A percentile compares a stretch with the other conserved stretches of the same genome.
Evolutionary conservation across 2,113 vertebrate genomes (phyloP).

Genomic region (Electrona antarctica): DNA sequence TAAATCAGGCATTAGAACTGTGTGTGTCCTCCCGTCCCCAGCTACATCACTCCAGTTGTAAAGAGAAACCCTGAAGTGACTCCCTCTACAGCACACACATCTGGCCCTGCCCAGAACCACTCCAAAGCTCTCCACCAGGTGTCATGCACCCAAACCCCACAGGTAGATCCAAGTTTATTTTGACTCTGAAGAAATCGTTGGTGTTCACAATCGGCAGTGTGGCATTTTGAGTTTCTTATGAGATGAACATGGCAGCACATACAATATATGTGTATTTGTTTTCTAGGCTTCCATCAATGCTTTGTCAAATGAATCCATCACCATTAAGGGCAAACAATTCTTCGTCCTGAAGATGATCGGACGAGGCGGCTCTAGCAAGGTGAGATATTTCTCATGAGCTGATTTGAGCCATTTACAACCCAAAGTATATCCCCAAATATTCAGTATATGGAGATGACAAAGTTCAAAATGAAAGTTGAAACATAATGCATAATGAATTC

Average conservation of each 20-base stretch:
- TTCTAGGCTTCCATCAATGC: slow-evolving; percentile 78
- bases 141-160: slow-evolving; percentile 54
- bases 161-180: slow-evolving; percentile 52
- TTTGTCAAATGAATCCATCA: slow-evolving; percentile 85
- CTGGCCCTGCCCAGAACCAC: slow-evolving; percentile 54
- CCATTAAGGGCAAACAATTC: slow-evolving; percentile 88
- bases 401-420: no score
- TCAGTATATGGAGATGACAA: no score
- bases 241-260: neutral
- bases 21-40: slow-evolving; percentile 48
- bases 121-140: slow-evolving; percentile 66
- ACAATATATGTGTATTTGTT: slow-evolving; percentile 8
- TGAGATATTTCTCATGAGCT: no score
- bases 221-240: no score
- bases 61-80: slow-evolving; percentile 75
- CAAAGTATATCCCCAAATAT: no score
- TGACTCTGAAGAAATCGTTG: no score
- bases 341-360: slow-evolving; percentile 95
- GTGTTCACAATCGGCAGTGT: no score
- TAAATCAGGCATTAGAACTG: no score
- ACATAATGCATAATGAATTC: no score
- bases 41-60: slow-evolving; percentile 87
- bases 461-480: no score
- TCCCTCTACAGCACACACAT: slow-evolving; percentile 78
- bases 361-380: slow-evolving; percentile 95